These are phyloP conservation scores for Zingel zingel DNA, from an alignment of 2,113 vertebrate genomes.

Conservation along the genomic window DNA sequence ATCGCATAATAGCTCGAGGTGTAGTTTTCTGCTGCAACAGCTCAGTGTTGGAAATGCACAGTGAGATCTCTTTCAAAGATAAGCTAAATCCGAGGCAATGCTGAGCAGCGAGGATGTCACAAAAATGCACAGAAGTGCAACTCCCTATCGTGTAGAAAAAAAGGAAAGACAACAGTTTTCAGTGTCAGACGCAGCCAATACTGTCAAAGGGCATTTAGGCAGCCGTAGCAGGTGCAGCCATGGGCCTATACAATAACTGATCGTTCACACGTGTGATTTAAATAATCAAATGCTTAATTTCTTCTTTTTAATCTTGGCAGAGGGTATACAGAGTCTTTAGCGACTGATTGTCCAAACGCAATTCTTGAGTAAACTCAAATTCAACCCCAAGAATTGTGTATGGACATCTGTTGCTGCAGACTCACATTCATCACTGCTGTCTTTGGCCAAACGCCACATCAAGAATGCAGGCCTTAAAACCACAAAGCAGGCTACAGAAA, in stretches of 20 bases:
- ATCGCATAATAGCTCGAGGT: background rate
- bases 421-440: slow-evolving; percentile 82
- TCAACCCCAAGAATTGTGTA: slow-evolving; percentile 98
- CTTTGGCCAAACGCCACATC: slow-evolving; percentile 65
- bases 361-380: slow-evolving; percentile 97
- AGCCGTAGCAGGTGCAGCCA: slow-evolving; percentile 73
- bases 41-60: slow-evolving; percentile 20
- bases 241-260: slow-evolving; percentile 40
- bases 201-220: slow-evolving; percentile 62
- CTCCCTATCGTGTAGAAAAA: slow-evolving; percentile 2
- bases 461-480: slow-evolving; percentile 54
- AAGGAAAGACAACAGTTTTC: slow-evolving; percentile 3
- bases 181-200: slow-evolving; percentile 48
- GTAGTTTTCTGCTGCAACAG: slow-evolving; percentile 39
- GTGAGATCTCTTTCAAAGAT: slow-evolving; percentile 6
- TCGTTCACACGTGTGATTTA: slow-evolving; percentile 22
- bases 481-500: slow-evolving; percentile 35
- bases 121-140: slow-evolving; percentile 66
- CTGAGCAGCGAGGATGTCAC: slow-evolving; percentile 58
- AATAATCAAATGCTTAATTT: slow-evolving; percentile 37
- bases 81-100: slow-evolving; percentile 34
- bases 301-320: slow-evolving; percentile 33
- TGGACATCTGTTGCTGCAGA: slow-evolving; percentile 99
- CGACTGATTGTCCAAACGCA: slow-evolving; percentile 99
- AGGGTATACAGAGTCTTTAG: slow-evolving; percentile 84